These are phyloP conservation scores for Spinus pinus DNA, from an alignment of 2,797 vertebrate genomes.

Conservation along the genomic window DNA sequence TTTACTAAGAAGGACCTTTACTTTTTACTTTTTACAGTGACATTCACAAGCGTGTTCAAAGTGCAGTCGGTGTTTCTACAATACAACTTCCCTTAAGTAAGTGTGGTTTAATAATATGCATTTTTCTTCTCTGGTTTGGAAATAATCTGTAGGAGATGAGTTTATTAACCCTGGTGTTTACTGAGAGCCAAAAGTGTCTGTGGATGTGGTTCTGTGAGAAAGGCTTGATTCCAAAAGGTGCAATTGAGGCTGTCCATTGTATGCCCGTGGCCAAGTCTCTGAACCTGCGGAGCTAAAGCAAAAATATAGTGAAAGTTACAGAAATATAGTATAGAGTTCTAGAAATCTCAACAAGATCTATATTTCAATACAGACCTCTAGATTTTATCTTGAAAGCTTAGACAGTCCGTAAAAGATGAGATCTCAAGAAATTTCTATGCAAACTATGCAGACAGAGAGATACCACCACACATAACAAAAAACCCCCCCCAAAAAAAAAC, in stretches of 20 bases:
- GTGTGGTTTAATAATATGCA: neutral
- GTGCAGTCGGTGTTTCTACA: neutral
- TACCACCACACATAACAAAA: neutral
- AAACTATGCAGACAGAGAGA: rapidly evolving
- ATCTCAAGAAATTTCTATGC: neutral
- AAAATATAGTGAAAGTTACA: neutral
- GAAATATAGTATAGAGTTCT: neutral
- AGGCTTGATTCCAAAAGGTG: neutral
- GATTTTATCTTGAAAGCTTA: neutral
- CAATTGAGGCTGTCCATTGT: neutral
- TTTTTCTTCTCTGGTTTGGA: neutral
- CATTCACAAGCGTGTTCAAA: neutral
- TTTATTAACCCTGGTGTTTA: neutral
- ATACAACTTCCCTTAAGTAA: neutral
- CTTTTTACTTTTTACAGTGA: neutral
- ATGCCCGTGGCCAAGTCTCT: neutral
- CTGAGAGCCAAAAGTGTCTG: neutral
- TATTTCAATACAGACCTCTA: neutral
- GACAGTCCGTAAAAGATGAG: neutral
- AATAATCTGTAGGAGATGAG: neutral
- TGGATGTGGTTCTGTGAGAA: neutral
- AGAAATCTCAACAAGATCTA: neutral
- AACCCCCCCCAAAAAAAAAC: no score
- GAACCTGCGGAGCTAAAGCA: neutral
- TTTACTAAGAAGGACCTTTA: neutral